Evolutionary conservation across 2,888 invertebrate species (phyloP).

Genomic region (Pyrochroa serraticornis): DNA sequence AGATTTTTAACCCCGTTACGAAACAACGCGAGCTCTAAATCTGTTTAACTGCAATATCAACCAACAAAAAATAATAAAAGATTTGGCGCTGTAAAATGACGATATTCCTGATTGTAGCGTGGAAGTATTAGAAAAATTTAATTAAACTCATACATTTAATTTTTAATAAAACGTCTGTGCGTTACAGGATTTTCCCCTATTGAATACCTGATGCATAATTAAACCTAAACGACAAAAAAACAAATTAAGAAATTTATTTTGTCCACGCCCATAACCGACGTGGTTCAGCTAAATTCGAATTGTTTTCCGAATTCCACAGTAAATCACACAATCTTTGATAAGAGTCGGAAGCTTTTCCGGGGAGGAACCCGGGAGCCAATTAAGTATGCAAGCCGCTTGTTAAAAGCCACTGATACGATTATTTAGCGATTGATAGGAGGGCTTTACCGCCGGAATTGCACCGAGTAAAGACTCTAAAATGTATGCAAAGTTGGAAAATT

Average conservation of each 20-base stretch:
- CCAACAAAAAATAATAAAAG: conserved; percentile 3
- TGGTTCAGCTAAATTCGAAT: too few species aligned
- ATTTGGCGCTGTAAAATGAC: not conserved
- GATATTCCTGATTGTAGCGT: not conserved
- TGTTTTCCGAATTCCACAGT: too few species aligned
- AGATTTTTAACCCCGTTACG: conserved; percentile 15
- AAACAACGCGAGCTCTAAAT: too few species aligned
- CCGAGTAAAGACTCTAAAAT: too few species aligned
- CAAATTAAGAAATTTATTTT: not conserved
- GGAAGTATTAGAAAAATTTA: conserved; percentile 2
- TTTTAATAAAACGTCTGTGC: conserved; percentile 3
- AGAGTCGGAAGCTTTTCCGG: too few species aligned
- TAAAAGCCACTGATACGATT: conserved; percentile 5
- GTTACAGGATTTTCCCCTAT: not conserved
- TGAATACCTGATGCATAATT: not conserved
- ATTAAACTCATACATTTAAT: conserved; percentile 3
- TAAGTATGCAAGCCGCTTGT: conserved; percentile 4
- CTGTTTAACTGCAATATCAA: too few species aligned
- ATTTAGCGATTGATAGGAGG: conserved; percentile 3
- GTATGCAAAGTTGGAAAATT: too few species aligned
- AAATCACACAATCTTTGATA: too few species aligned
- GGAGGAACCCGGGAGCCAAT: not conserved
- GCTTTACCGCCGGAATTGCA: not conserved
- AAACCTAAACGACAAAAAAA: not conserved
- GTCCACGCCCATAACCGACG: too few species aligned